Conservation (phyloP, 2,113 vertebrate species). For the Monopterus albus region DNA sequence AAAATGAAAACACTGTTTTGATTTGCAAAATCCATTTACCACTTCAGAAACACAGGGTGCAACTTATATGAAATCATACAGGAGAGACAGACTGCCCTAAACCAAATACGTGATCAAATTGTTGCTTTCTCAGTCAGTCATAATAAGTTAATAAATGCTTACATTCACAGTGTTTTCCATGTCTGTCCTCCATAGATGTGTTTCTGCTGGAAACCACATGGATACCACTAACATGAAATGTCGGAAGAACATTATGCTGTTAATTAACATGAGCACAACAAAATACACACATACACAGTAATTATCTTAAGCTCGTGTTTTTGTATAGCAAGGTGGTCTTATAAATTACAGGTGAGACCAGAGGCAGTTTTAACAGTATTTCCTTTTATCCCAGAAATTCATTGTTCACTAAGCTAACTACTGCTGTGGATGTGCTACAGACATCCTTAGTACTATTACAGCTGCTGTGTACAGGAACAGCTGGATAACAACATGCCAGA, state of each 20-base stretch:
- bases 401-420: neutral
- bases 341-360: slow-evolving; percentile 18
- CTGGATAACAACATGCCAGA: no score
- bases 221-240: neutral
- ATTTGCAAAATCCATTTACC: slow-evolving; percentile 40
- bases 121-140: neutral
- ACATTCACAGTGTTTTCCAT: neutral
- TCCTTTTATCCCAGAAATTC: slow-evolving; percentile 28
- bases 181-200: neutral
- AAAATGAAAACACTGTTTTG: slow-evolving; percentile 30
- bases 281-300: neutral
- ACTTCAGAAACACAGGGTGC: neutral
- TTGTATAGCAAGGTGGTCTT: neutral
- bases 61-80: slow-evolving; percentile 1
- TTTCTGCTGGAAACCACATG: neutral
- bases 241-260: neutral
- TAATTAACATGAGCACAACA: neutral
- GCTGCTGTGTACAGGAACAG: neutral
- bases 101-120: neutral
- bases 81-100: neutral
- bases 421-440: slow-evolving; percentile 6
- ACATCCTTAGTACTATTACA: neutral
- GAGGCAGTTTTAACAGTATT: neutral
- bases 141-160: neutral
- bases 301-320: neutral